Conservation (phyloP, 2,797 vertebrate species). For the Leuciscus waleckii region DNA sequence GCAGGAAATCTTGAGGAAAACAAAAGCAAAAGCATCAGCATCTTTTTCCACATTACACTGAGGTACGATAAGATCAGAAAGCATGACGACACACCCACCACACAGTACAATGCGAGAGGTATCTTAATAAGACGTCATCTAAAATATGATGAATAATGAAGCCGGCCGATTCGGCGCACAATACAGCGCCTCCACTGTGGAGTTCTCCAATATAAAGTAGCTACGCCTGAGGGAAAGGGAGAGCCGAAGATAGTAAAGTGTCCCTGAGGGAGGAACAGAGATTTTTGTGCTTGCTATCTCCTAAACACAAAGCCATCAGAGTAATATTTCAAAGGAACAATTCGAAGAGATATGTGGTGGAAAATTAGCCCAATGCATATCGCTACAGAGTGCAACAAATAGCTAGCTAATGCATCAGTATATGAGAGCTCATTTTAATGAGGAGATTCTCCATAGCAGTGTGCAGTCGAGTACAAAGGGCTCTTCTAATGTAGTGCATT, state of each 20-base stretch:
- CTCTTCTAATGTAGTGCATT: background rate
- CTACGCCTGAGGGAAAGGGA: constrained; percentile 1
- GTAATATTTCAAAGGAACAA: constrained; percentile 37
- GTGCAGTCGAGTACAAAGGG: constrained; percentile 2
- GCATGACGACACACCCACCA: constrained; percentile 10
- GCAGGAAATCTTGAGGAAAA: constrained; percentile 55
- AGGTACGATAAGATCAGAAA: constrained; percentile 32
- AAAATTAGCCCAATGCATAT: constrained; percentile 28
- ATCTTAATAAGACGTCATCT: constrained; percentile 29
- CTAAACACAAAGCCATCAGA: constrained; percentile 10
- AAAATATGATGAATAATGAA: constrained; percentile 35
- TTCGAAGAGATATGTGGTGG: background rate
- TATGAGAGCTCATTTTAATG: background rate
- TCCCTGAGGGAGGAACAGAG: background rate
- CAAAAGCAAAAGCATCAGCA: constrained; percentile 37
- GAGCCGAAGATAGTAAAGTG: constrained; percentile 5
- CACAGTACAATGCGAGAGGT: constrained; percentile 3
- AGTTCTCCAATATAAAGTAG: background rate
- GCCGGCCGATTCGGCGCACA: background rate
- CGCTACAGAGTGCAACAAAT: background rate
- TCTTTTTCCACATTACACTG: constrained; percentile 44
- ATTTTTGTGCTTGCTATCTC: constrained; percentile 19
- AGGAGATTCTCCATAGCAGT: constrained; percentile 47
- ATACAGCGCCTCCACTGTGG: background rate
- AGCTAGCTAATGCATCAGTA: background rate